These are phyloP conservation scores for Drosophila elegans DNA, from an alignment of 1,140 invertebrate genomes.

Conservation along the genomic window DNA sequence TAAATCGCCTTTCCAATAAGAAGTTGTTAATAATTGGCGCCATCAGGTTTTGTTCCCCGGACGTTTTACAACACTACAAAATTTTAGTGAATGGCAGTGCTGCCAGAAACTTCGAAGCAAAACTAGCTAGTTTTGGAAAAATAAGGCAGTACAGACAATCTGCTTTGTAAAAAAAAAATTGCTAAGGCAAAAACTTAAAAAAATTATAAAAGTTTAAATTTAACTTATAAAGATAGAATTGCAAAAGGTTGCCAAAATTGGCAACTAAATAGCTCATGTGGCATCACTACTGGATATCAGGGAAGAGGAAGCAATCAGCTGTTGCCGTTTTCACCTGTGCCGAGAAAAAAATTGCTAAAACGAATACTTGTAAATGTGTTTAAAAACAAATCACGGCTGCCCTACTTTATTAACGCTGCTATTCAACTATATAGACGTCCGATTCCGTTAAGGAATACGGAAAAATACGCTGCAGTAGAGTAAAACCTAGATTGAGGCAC, in stretches of 20 bases:
- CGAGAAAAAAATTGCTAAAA: conserved; percentile 16
- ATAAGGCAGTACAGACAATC: no score
- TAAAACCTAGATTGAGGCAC: neutral
- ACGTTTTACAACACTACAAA: neutral
- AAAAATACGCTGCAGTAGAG: neutral
- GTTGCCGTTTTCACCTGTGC: conserved; percentile 45
- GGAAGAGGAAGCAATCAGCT: conserved; percentile 30
- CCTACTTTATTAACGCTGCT: neutral
- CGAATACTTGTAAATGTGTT: neutral
- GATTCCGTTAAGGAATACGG: neutral
- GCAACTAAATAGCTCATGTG: no score
- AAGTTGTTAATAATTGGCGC: neutral
- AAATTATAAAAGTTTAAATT: no score
- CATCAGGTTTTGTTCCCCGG: neutral
- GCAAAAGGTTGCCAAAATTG: no score
- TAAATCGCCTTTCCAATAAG: no score
- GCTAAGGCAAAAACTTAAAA: no score
- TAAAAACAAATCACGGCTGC: neutral
- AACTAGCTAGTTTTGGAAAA: no score
- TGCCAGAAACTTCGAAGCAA: no score
- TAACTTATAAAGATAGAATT: no score
- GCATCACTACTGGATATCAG: neutral
- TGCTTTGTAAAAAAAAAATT: no score
- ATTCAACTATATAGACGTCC: neutral
- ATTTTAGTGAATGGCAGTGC: neutral